A percentile compares a stretch with the other conserved stretches of the same genome.
Evolutionary conservation across 2,888 invertebrate species (phyloP).

Genomic region (Lasiommata megera): DNA sequence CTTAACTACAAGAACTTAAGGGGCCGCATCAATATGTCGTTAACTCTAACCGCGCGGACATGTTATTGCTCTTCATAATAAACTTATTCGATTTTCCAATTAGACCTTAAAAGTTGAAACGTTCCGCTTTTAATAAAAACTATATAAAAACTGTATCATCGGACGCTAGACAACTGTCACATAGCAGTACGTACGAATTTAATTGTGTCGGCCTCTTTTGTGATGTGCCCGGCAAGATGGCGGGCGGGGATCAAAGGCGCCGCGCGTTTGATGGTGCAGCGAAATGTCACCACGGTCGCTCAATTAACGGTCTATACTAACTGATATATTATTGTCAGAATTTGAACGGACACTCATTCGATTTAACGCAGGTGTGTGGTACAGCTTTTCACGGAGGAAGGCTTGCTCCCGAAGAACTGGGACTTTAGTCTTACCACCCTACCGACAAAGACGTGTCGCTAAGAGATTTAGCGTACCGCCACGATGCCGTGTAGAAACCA

Average conservation of each 20-base stretch:
- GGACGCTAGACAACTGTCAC: conserved; percentile 70
- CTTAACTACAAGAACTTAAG: conserved; percentile 1
- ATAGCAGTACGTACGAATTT: conserved; percentile 76
- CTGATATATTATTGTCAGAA: conserved; percentile 16
- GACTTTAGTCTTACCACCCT: too few relatives aligned
- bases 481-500: too few relatives aligned
- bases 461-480: too few relatives aligned
- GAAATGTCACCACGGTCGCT: conserved; percentile 78
- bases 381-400: neutral
- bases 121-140: conserved; percentile 46
- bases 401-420: neutral
- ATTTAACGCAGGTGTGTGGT: conserved; percentile 3
- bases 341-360: conserved; percentile 25
- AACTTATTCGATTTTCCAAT: conserved; percentile 42
- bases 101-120: conserved; percentile 46
- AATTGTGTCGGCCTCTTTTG: conserved; percentile 72
- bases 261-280: conserved; percentile 62
- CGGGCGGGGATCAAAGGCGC: conserved; percentile 59
- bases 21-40: conserved; percentile 21
- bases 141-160: conserved; percentile 46
- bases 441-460: too few relatives aligned
- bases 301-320: conserved; percentile 57
- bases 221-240: conserved; percentile 59
- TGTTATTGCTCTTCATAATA: conserved; percentile 33
- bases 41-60: conserved; percentile 13